Conservation (phyloP, 2,797 vertebrate genomes). For the Enteromius afrohamiltoni region DNA sequence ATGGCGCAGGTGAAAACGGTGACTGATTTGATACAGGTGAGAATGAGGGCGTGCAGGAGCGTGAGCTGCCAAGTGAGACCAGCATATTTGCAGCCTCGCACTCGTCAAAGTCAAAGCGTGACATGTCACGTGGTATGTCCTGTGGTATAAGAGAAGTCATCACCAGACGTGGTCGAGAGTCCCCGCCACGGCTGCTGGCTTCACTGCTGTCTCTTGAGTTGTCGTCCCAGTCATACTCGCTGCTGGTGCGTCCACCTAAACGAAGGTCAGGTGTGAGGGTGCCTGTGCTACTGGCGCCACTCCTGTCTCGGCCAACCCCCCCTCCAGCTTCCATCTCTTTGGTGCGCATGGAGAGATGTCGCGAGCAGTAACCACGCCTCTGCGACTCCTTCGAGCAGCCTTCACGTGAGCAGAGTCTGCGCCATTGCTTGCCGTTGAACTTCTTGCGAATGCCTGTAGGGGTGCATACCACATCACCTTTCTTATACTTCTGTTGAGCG, state of each 20-base stretch:
- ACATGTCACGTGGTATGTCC: slow-evolving; percentile 84
- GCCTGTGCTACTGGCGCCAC: slow-evolving; percentile 87
- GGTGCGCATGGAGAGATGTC: slow-evolving; percentile 94
- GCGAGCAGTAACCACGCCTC: slow-evolving; percentile 90
- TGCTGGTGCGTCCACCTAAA: slow-evolving; percentile 79
- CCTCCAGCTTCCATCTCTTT: slow-evolving; percentile 92
- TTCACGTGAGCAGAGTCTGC: slow-evolving; percentile 88
- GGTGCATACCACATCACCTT: slow-evolving; percentile 93
- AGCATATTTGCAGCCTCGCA: slow-evolving; percentile 94
- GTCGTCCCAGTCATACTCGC: slow-evolving; percentile 93
- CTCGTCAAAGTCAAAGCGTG: slow-evolving; percentile 92
- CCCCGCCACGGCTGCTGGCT: slow-evolving; percentile 88
- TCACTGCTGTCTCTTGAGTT: slow-evolving; percentile 90
- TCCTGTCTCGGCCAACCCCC: slow-evolving; percentile 78
- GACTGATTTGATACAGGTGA: slow-evolving; percentile 92
- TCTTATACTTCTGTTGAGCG: slow-evolving; percentile 93
- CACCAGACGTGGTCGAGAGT: slow-evolving; percentile 88
- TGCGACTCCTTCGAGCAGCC: slow-evolving; percentile 95
- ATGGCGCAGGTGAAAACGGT: slow-evolving; percentile 88
- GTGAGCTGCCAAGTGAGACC: slow-evolving; percentile 89
- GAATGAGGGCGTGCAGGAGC: slow-evolving; percentile 88
- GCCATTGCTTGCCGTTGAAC: slow-evolving; percentile 95
- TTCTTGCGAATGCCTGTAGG: slow-evolving; percentile 94
- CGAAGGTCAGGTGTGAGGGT: slow-evolving; percentile 88
- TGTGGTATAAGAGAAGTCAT: slow-evolving; percentile 82